Percentiles rank a stretch among this genome's conserved stretches.
Conservation (phyloP, 2,888 invertebrate genomes). For the Zhuqinia jingwanae region DNA sequence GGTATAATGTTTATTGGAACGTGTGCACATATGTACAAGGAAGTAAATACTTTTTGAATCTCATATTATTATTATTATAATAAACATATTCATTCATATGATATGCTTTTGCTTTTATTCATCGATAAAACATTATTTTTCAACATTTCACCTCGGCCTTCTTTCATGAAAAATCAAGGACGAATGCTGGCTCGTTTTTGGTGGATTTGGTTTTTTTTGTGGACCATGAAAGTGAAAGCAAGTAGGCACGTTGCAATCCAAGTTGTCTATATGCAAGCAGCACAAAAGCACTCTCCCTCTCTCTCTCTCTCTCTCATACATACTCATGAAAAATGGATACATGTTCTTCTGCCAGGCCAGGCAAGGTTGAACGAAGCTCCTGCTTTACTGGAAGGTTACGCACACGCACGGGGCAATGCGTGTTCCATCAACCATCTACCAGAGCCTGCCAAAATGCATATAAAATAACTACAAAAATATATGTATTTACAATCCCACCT, state of each 20-base stretch:
- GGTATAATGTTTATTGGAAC: conserved; percentile 4
- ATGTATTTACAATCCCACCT: no score
- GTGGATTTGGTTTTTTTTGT: conserved; percentile 15
- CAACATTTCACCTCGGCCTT: conserved; percentile 67
- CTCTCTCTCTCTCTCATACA: not conserved
- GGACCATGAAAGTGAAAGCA: conserved; percentile 73
- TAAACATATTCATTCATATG: not conserved
- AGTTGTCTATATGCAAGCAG: conserved; percentile 43
- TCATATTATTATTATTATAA: not conserved
- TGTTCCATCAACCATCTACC: conserved; percentile 57
- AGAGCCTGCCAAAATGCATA: no score
- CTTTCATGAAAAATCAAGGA: conserved; percentile 67
- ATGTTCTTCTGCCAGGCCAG: not conserved
- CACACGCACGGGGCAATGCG: conserved; percentile 53
- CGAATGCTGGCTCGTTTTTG: conserved; percentile 65
- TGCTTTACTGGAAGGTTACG: conserved; percentile 50
- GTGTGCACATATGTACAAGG: not conserved
- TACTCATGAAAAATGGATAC: no score
- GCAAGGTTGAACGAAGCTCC: not conserved
- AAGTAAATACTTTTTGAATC: not conserved
- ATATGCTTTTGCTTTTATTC: no score
- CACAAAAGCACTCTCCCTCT: not conserved
- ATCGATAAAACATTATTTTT: conserved; percentile 15
- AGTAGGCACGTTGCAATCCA: conserved; percentile 63
- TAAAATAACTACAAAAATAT: no score